These are phyloP conservation scores for Semotilus atromaculatus DNA, from an alignment of 2,797 vertebrate species.

Conservation along the genomic window DNA sequence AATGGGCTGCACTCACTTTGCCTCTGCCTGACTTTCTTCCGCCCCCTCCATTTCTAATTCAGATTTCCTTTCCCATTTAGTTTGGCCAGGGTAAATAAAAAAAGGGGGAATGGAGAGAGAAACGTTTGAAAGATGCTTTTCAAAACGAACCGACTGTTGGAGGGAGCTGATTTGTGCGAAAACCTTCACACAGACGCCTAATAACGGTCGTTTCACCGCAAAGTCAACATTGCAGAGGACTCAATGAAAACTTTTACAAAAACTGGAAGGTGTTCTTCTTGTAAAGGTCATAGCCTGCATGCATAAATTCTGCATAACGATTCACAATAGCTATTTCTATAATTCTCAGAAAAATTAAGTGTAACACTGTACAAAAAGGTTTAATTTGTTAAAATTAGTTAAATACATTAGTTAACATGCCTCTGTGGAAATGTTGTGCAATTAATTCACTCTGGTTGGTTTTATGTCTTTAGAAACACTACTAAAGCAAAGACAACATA, in stretches of 20 bases:
- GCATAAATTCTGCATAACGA: conserved; percentile 1
- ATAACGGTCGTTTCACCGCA: conserved; percentile 57
- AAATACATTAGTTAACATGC: background rate
- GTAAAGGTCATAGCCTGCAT: conserved; percentile 8
- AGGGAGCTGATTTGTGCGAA: conserved; percentile 43
- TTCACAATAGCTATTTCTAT: background rate
- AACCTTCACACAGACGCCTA: conserved; percentile 46
- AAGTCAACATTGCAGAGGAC: conserved; percentile 25
- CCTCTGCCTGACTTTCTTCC: conserved; percentile 37
- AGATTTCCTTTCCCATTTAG: conserved; percentile 54
- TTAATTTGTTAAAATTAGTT: background rate
- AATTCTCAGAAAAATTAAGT: background rate
- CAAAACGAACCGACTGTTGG: conserved; percentile 43
- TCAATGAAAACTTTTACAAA: conserved; percentile 37
- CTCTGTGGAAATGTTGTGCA: background rate
- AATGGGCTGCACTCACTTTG: conserved; percentile 40
- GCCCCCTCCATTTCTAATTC: conserved; percentile 57
- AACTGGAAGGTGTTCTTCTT: conserved; percentile 20
- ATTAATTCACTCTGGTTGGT: background rate
- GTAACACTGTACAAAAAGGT: background rate
- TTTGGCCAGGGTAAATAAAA: conserved; percentile 53
- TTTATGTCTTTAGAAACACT: background rate
- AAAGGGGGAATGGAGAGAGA: conserved; percentile 27
- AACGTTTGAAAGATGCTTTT: conserved; percentile 46
- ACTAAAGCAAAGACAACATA: conserved; percentile 1